Percentiles rank a stretch among this genome's conserved stretches.
Conservation (phyloP, 53 echinoderm and acorn worm genomes). For the Henricia sp. region DNA sequence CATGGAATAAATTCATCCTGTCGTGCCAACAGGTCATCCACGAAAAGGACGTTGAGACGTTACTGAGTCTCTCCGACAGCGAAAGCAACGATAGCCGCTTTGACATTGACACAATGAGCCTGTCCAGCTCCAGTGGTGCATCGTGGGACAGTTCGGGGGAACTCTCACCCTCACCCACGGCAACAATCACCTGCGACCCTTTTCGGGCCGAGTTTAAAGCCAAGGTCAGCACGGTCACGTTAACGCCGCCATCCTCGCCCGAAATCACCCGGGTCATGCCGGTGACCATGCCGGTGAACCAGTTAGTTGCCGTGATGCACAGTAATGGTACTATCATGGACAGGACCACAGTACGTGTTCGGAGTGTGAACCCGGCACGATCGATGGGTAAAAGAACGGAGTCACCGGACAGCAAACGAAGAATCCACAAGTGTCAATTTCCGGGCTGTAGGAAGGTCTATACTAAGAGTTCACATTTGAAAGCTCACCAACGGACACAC, state of each 20-base stretch:
- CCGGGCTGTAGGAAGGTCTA: constrained; percentile 99
- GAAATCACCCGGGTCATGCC: constrained; percentile 82
- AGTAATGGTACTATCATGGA: constrained; percentile 60
- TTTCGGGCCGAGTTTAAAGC: constrained; percentile 88
- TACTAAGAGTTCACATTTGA: constrained; percentile 98
- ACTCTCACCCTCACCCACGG: constrained; percentile 94
- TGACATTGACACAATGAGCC: constrained; percentile 88
- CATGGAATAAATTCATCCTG: constrained; percentile 99
- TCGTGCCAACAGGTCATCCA: constrained; percentile 78
- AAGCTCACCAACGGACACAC: constrained; percentile 99
- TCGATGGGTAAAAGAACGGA: constrained; percentile 66
- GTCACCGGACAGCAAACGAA: constrained; percentile 90
- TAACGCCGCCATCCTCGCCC: constrained; percentile 98
- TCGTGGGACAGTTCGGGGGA: constrained; percentile 99
- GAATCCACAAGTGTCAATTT: constrained; percentile 97
- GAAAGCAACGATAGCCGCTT: constrained; percentile 93
- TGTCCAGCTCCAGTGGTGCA: constrained; percentile 89
- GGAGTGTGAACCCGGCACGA: constrained; percentile 58
- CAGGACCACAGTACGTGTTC: constrained; percentile 71
- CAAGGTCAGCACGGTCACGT: constrained; percentile 83
- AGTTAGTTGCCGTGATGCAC: constrained; percentile 85
- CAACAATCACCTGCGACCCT: constrained; percentile 90
- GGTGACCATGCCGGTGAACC: constrained; percentile 83
- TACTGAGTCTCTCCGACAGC: constrained; percentile 82
- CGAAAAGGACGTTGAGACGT: constrained; percentile 72